Evolutionary conservation across 2,797 vertebrate genomes (phyloP).

Genomic region (Siniperca scherzeri): DNA sequence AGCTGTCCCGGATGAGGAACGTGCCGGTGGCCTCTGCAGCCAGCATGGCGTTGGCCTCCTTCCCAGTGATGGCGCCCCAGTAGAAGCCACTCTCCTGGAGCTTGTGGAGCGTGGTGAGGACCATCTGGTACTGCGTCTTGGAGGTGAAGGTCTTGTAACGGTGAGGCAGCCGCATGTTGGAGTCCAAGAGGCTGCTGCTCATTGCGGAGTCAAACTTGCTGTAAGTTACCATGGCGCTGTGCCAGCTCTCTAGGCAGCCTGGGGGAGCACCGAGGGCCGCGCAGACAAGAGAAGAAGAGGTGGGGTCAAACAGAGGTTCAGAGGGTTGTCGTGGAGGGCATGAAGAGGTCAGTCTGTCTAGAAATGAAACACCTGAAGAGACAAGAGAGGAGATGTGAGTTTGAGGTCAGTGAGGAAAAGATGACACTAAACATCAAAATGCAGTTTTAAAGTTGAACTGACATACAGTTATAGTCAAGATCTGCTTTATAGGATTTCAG

Average conservation of each 20-base stretch:
- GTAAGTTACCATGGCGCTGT: constrained; percentile 97
- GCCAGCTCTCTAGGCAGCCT: constrained; percentile 77
- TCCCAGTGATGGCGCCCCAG: constrained; percentile 94
- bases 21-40: constrained; percentile 89
- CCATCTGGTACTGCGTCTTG: constrained; percentile 93
- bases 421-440: neutral
- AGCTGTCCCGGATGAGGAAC: constrained; percentile 97
- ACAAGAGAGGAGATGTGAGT: constrained; percentile 19
- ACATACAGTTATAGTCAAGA: neutral
- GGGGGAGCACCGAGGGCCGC: constrained; percentile 72
- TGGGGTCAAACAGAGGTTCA: constrained; percentile 24
- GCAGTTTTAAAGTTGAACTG: neutral
- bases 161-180: constrained; percentile 87
- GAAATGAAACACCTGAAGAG: constrained; percentile 63
- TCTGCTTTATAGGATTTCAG: constrained; percentile 37
- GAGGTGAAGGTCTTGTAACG: constrained; percentile 96
- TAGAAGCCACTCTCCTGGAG: constrained; percentile 97
- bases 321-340: constrained; percentile 2
- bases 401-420: constrained; percentile 10
- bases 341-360: constrained; percentile 19
- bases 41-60: constrained; percentile 93
- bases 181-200: constrained; percentile 90
- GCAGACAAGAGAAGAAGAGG: constrained; percentile 77
- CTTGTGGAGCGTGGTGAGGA: constrained; percentile 90
- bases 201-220: constrained; percentile 95